phyloP scores from a whole-genome alignment of 2,113 vertebrate species.

The Neogale vison region DNA sequence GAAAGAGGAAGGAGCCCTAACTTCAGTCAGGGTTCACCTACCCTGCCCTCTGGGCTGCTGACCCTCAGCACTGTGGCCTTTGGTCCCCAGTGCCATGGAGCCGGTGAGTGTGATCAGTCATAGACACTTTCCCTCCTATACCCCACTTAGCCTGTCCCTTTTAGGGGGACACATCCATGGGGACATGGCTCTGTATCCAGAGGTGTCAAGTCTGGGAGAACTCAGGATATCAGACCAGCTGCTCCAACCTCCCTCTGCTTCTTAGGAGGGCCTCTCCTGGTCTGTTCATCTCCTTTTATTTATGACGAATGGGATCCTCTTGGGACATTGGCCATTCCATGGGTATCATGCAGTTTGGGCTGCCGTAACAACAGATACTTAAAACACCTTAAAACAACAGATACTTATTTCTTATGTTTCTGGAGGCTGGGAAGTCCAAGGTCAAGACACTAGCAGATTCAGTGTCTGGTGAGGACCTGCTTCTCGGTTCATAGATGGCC shows the following conservation, averaged over 20 bases:
- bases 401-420: not conserved
- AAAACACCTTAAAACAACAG: not conserved
- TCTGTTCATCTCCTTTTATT: not conserved
- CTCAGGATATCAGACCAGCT: accelerated
- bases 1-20: not conserved
- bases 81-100: not conserved
- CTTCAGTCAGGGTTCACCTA: not conserved
- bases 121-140: not conserved
- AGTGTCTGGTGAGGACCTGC: not conserved
- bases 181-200: not conserved
- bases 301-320: not conserved
- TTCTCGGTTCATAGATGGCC: not conserved
- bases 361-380: not conserved
- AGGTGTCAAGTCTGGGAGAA: not conserved
- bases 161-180: not conserved
- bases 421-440: not conserved
- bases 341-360: not conserved
- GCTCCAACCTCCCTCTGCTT: not conserved
- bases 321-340: not conserved
- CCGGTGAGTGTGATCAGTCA: not conserved
- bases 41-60: not conserved
- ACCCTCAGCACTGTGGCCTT: not conserved
- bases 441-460: not conserved
- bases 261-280: not conserved
- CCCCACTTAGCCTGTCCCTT: not conserved